Evolutionary conservation across 2,888 invertebrate genomes (phyloP).

Genomic region (Ophion slaviceki): DNA sequence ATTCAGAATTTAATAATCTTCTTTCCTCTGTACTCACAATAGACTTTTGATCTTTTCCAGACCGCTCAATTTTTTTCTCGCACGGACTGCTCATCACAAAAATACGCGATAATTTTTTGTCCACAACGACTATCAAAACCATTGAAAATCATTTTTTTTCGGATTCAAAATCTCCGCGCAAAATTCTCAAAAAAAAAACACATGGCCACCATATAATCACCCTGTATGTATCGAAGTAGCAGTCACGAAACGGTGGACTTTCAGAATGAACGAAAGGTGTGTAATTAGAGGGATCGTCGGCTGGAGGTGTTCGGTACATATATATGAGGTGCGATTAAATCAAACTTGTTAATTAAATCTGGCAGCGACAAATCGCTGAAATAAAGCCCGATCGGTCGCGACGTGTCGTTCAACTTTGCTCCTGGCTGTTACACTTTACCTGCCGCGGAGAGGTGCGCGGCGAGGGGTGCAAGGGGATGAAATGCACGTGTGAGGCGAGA

Average conservation of each 20-base stretch:
- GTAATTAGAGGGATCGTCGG: constrained; percentile 57
- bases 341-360: constrained; percentile 79
- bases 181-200: not conserved
- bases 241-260: constrained; percentile 36
- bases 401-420: constrained; percentile 12
- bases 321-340: constrained; percentile 72
- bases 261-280: constrained; percentile 48
- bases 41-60: too few species aligned
- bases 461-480: too few species aligned
- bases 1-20: too few species aligned
- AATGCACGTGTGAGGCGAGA: too few species aligned
- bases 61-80: too few species aligned
- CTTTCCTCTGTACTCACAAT: too few species aligned
- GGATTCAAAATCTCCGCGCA: too few species aligned
- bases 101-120: too few species aligned
- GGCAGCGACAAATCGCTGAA: constrained; percentile 73
- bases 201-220: not conserved
- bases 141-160: too few species aligned
- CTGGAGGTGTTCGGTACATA: constrained; percentile 29
- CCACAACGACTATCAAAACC: too few species aligned
- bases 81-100: too few species aligned
- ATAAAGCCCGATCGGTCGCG: constrained; percentile 43
- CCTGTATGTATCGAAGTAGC: not conserved
- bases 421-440: constrained; percentile 21
- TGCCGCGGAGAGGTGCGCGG: constrained; percentile 4